Conservation (phyloP, 2,888 invertebrate genomes). For the Neoitamus cyanurus region DNA sequence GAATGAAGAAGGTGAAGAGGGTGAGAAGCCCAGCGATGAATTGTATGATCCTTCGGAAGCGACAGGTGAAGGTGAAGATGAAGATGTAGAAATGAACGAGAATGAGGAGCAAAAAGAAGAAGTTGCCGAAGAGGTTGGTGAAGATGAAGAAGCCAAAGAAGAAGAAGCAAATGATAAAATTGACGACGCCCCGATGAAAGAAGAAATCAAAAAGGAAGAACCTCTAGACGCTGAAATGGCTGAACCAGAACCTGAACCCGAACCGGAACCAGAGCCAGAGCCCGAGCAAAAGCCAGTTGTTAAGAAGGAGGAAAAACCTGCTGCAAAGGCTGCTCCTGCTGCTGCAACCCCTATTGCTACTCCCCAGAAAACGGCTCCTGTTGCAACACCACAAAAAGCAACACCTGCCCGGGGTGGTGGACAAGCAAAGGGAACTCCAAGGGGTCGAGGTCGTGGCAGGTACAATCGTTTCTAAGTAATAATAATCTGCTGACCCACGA, state of each 20-base stretch:
- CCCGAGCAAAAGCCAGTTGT: conserved; percentile 53
- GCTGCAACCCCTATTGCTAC: conserved; percentile 67
- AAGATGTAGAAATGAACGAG: conserved; percentile 68
- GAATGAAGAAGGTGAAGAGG: conserved; percentile 58
- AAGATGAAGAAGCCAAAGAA: conserved; percentile 58
- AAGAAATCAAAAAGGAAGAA: conserved; percentile 59
- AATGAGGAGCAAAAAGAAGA: conserved; percentile 55
- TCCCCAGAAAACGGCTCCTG: conserved; percentile 58
- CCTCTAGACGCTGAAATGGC: conserved; percentile 55
- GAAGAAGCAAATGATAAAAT: conserved; percentile 57
- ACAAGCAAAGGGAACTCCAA: conserved; percentile 61
- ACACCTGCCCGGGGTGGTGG: conserved; percentile 56
- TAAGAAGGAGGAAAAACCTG: conserved; percentile 22
- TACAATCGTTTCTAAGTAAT: conserved; percentile 63
- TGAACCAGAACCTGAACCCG: conserved; percentile 50
- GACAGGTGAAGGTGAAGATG: conserved; percentile 69
- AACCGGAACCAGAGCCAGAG: background rate
- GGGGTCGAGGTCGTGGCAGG: conserved; percentile 64
- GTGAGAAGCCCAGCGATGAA: conserved; percentile 60
- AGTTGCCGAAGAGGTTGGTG: conserved; percentile 69
- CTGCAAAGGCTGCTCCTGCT: conserved; percentile 58
- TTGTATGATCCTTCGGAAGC: conserved; percentile 67
- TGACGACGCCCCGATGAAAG: conserved; percentile 56
- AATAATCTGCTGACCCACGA: background rate
- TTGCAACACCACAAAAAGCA: conserved; percentile 43